These are phyloP conservation scores for Nudaria mundana DNA, from an alignment of 2,888 invertebrate species.

Conservation along the genomic window DNA sequence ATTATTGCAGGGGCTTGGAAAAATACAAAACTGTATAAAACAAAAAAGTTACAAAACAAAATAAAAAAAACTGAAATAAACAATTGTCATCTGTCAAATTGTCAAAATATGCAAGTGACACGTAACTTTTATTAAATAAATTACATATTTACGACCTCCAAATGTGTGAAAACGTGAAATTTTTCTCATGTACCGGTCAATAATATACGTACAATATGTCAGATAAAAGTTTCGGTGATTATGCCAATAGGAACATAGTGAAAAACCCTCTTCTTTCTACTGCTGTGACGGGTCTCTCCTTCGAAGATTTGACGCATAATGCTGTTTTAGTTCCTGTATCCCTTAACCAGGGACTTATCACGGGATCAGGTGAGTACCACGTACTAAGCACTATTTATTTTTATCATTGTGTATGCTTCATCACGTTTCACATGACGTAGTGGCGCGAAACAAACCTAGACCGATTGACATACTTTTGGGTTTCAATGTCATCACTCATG, in stretches of 20 bases:
- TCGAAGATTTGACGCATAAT: constrained; percentile 87
- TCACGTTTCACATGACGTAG: constrained; percentile 48
- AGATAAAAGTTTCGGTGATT: constrained; percentile 74
- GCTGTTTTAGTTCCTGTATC: constrained; percentile 85
- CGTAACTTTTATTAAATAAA: constrained; percentile 76
- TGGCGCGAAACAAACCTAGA: constrained; percentile 37
- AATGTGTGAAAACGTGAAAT: constrained; percentile 73
- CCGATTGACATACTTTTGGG: constrained; percentile 31
- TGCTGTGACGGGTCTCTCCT: constrained; percentile 86
- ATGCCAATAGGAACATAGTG: constrained; percentile 63
- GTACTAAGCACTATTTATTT: constrained; percentile 63
- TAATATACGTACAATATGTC: constrained; percentile 56
- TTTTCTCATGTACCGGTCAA: constrained; percentile 56
- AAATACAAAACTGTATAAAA: too few relatives aligned
- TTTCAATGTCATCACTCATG: constrained; percentile 42
- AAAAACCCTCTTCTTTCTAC: constrained; percentile 87
- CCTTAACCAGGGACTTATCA: constrained; percentile 59
- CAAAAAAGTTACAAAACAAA: constrained; percentile 6
- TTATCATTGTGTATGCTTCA: constrained; percentile 43
- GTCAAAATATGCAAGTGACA: constrained; percentile 78
- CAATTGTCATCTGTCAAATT: constrained; percentile 43
- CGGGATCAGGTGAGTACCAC: constrained; percentile 69
- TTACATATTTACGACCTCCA: constrained; percentile 75
- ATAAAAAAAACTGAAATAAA: constrained; percentile 17
- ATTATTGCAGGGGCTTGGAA: too few relatives aligned